phyloP scores from a whole-genome alignment of 2,797 vertebrate species.

The Pristis pectinata region DNA sequence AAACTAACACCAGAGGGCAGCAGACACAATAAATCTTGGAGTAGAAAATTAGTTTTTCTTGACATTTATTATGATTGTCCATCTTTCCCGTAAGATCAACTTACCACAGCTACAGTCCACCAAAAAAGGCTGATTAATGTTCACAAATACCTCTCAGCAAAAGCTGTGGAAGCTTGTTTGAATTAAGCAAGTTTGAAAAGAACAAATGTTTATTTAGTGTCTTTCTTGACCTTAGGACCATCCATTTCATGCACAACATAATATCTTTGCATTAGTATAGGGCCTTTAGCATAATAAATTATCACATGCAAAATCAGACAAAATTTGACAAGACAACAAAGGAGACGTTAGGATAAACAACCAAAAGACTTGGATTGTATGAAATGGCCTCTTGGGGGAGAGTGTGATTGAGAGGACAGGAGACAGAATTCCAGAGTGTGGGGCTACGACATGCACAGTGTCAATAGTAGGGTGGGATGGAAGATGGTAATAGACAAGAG shows the following conservation, averaged over 20 bases:
- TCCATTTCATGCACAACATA: not conserved
- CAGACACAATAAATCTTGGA: not conserved
- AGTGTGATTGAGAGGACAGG: not conserved
- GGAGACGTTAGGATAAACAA: no score
- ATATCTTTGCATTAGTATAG: not conserved
- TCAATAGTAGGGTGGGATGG: not conserved
- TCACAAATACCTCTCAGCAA: not conserved
- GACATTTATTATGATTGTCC: not conserved
- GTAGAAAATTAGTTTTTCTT: not conserved
- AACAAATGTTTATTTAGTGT: not conserved
- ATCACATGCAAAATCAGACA: not conserved
- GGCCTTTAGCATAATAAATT: not conserved
- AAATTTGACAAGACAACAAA: not conserved
- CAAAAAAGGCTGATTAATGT: not conserved
- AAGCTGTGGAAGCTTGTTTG: not conserved
- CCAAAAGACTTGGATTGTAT: not conserved
- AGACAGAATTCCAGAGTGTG: not conserved
- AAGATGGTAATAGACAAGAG: not conserved
- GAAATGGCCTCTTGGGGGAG: not conserved
- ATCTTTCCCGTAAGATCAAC: not conserved
- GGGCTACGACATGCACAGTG: not conserved
- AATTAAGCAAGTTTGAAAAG: not conserved
- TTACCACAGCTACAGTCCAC: not conserved
- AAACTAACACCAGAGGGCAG: slow-evolving; percentile 14
- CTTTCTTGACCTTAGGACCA: not conserved